These are phyloP conservation scores for Pao palembangensis DNA, from an alignment of 2,113 vertebrate species.

Conservation along the genomic window DNA sequence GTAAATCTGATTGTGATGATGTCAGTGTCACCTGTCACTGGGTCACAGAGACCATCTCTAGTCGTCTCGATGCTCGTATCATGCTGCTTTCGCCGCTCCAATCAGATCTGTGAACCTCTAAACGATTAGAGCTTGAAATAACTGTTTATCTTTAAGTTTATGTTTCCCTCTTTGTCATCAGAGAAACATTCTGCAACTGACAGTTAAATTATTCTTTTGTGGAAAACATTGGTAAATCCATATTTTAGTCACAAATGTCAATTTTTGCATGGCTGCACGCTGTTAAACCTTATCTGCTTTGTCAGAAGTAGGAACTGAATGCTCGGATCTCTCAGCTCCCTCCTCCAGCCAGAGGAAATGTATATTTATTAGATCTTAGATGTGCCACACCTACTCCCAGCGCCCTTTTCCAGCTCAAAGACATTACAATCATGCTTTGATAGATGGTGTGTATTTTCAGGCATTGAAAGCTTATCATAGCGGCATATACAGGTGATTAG, in stretches of 20 bases:
- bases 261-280: conserved; percentile 42
- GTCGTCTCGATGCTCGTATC: too few species aligned
- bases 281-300: conserved; percentile 60
- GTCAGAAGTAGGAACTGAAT: conserved; percentile 59
- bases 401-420: conserved; percentile 66
- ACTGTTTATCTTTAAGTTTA: neutral
- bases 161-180: neutral
- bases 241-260: conserved; percentile 25
- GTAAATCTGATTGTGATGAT: too few species aligned
- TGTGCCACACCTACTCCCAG: conserved; percentile 61
- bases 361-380: conserved; percentile 71
- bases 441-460: conserved; percentile 72
- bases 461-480: conserved; percentile 64
- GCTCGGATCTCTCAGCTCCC: conserved; percentile 51
- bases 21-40: too few species aligned
- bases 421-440: conserved; percentile 65
- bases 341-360: conserved; percentile 61
- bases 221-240: conserved; percentile 20
- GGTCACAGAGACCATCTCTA: too few species aligned
- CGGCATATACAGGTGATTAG: conserved; percentile 66
- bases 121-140: neutral
- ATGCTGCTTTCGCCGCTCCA: too few species aligned
- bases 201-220: neutral
- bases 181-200: neutral
- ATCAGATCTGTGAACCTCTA: too few species aligned